Base-by-base conservation (phyloP, 2,888 invertebrate genomes). In the Diplazon laetatorius region DNA sequence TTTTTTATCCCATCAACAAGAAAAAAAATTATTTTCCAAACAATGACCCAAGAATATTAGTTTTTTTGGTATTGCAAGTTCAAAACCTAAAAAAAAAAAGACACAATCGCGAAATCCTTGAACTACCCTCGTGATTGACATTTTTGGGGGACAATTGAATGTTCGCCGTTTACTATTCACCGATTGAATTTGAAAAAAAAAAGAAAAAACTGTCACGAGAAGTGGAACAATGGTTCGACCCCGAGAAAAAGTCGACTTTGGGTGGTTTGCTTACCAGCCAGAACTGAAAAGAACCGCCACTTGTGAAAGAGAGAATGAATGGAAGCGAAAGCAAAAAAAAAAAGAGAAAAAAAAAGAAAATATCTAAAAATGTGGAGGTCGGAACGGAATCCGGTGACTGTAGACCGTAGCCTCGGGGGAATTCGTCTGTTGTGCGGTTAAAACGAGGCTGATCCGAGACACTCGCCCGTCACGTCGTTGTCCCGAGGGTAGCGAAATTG, bases 401-500 rank as follows among this genome's bases (percentile, higher is more conserved):
- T 30, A 6, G 59, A 59, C 59, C 57, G 18, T 44, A 62, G 60
- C 60, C 60, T 44, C 48, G 8, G 35, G n/a, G 48, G 35, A 63
- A 37, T 37, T 48, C 46, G 63, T 63, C 35, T 63, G 12, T 20
- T 8, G 6, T n/a, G 14, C 44, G 46, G 48, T n/a, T 30, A 48
- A 37, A 14, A 22, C 22, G 22, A 22, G 50, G n/a, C 50, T 5
- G 50, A 12, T 50, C 20, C 20, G 50, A 22, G 22, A 50, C 50
- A 20, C 50, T n/a, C n/a, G n/a, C 6, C 12, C 12, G 22, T 50
- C 50, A 22, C 48, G 20, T 18, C n/a, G 16, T 25, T 63, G 25
- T 48, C 63, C 46, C 63, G 46, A 50, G 63, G 46, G 63, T 46
- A 14, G 35, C 46, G 16, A 48, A 63, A 48, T 35, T 46, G 35